Base-by-base conservation (phyloP, 2,888 invertebrate genomes). In the Noctua pronuba region DNA sequence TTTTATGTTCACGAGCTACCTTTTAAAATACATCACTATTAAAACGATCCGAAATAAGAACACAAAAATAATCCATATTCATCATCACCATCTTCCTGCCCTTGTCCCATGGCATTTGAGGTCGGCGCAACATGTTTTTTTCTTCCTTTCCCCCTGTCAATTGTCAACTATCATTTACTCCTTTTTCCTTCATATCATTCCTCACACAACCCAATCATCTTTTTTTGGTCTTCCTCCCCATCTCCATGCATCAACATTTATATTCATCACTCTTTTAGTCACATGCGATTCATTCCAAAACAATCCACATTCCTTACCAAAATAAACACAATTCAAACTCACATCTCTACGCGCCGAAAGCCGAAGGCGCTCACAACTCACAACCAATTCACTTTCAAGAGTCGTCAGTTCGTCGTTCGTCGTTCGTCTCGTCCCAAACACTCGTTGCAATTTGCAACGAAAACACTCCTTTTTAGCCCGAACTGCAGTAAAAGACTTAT, bases 361-460 rank as follows among this genome's bases (percentile, higher is more conserved):
- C 65, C 58, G 67, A 73, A 85, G 77, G 31, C 60, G 46, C 84
- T 79, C 86, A 55, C 86, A 86, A 49, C 84, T 79, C 83, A 55
- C 84, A 86, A 74, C 64, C 83, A 74, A 82, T 88, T 87, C 80
- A 79, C 68, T 83, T 80, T 67, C 75, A 76, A 86, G 80, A 68
- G 86, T 41, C 31, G 73, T 66, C 66, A 13, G 44, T 64, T 13
- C 69, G 41, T 67, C 79, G 44, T 64, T 13, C 69, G 41, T 67
- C 79, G 60, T 90, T 90, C 49, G 67, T 89, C 90, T 79, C 89
- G 89, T 87, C 89, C 89, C 90, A 86, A 89, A 91, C 90, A 91
- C 91, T 88, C 87, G 90, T 90, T 89, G 92, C 93, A 94, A 94
- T 94, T 94, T 93, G 92, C 91, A 90, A 88, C 90, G 92, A 92